A percentile compares a stretch with the other conserved stretches of the same genome.
Evolutionary conservation across 1,140 invertebrate species (phyloP).

Genomic region (Linepithema humile): DNA sequence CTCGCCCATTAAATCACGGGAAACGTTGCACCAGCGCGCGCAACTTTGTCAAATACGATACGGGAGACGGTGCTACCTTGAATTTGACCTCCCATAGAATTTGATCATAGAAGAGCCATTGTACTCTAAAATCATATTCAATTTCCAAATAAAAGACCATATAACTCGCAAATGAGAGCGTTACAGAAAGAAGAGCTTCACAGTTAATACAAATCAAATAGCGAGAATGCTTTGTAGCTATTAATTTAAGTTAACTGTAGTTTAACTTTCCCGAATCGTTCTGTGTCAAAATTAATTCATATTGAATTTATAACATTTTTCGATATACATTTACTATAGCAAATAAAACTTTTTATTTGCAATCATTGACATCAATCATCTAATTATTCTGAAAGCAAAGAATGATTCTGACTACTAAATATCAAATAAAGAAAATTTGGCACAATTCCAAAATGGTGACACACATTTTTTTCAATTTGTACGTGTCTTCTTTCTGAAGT

Average conservation of each 20-base stretch:
- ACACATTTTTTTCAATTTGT: background rate
- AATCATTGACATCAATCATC: background rate
- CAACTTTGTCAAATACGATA: constrained; percentile 65
- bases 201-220: constrained; percentile 16
- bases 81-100: constrained; percentile 37
- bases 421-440: background rate
- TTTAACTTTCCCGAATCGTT: background rate
- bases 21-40: constrained; percentile 72
- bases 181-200: background rate
- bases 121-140: background rate
- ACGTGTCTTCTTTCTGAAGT: background rate
- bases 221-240: background rate
- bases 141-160: background rate
- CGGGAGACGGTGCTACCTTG: background rate
- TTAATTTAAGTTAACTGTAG: constrained; percentile 6
- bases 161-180: no score
- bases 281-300: background rate
- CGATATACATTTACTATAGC: background rate
- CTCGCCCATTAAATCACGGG: constrained; percentile 65
- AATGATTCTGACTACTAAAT: background rate
- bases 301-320: background rate
- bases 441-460: background rate
- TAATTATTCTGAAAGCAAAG: background rate
- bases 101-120: constrained; percentile 12
- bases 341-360: no score